phyloP scores from a whole-genome alignment of 2,113 vertebrate genomes.

The Sclerurus mexicanus region DNA sequence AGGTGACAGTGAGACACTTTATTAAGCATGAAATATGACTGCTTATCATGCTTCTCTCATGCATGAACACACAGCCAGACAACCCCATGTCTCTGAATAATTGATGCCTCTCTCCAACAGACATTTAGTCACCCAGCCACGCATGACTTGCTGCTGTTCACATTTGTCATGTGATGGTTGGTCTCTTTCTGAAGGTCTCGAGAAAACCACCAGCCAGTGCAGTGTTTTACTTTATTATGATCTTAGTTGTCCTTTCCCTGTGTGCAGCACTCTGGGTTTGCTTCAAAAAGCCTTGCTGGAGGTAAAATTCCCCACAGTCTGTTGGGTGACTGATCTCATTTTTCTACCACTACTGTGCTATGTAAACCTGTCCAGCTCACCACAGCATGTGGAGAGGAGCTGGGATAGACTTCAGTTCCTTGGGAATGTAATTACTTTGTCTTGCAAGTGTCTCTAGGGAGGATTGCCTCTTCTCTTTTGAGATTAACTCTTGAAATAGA shows the following conservation, averaged over 20 bases:
- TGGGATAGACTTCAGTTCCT: background rate
- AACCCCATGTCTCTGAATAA: background rate
- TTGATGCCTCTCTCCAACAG: background rate
- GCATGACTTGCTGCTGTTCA: background rate
- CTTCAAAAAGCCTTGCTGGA: background rate
- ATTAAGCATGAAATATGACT: slow-evolving; percentile 2
- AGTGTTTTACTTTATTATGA: background rate
- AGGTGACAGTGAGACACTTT: background rate
- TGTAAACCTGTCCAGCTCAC: background rate
- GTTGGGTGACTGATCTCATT: background rate
- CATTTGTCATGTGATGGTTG: background rate
- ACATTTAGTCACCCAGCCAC: background rate
- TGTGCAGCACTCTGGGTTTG: background rate
- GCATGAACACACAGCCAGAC: background rate
- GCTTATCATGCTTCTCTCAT: background rate
- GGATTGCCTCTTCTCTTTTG: background rate
- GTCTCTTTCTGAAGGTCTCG: background rate
- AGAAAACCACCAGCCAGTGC: background rate
- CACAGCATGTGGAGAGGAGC: background rate
- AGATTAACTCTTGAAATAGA: background rate
- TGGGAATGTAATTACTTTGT: background rate
- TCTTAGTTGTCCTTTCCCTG: background rate
- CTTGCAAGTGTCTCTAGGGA: background rate
- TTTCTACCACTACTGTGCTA: background rate
- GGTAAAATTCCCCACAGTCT: background rate